phyloP scores from a whole-genome alignment of 2,888 invertebrate genomes.

The Carabus problematicus region DNA sequence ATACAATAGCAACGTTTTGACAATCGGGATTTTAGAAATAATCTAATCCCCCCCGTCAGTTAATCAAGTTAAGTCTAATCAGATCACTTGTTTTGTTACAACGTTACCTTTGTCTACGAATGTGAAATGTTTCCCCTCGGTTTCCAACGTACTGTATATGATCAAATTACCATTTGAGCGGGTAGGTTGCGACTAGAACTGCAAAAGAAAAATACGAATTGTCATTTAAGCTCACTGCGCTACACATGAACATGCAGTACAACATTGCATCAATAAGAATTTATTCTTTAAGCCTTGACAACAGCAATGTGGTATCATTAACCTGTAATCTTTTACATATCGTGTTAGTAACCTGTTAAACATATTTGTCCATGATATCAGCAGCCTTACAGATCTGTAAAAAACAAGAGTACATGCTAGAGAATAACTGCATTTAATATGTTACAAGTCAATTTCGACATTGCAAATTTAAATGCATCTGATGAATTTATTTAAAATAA shows the following conservation, averaged over 20 bases:
- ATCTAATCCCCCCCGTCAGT: slow-evolving; percentile 33
- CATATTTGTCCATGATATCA: no score
- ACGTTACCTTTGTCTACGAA: slow-evolving; percentile 9
- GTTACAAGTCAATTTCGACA: no score
- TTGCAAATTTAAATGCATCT: no score
- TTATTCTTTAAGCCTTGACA: no score
- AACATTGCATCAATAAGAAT: no score
- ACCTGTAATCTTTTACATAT: no score
- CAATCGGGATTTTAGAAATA: slow-evolving; percentile 30
- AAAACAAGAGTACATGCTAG: neutral
- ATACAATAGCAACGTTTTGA: no score
- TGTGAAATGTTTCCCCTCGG: slow-evolving; percentile 25
- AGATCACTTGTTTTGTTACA: slow-evolving; percentile 39
- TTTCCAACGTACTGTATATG: slow-evolving; percentile 25
- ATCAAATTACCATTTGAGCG: slow-evolving; percentile 38
- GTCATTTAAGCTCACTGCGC: slow-evolving; percentile 12
- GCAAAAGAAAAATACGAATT: slow-evolving; percentile 35
- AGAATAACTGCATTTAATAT: no score
- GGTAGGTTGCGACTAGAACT: slow-evolving; percentile 26
- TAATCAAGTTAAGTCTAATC: slow-evolving; percentile 39
- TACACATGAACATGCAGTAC: no score
- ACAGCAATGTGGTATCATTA: no score
- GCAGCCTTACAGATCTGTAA: neutral
- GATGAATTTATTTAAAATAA: no score
- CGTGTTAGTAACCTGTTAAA: no score